Evolutionary conservation across 2,113 vertebrate genomes (phyloP).

Genomic region (Pterocles burchelli): DNA sequence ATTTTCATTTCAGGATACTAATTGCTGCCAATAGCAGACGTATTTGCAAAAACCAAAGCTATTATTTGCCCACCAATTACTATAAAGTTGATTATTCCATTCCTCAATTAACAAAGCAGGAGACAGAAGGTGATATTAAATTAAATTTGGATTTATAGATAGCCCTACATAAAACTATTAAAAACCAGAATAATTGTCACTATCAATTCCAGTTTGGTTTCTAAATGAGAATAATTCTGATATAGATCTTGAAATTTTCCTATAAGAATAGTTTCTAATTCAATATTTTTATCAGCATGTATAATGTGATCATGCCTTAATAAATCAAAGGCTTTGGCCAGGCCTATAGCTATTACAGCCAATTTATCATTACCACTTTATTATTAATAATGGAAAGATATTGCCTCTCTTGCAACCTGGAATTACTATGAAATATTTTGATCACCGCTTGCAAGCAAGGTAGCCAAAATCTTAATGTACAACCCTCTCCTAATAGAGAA

Average conservation of each 20-base stretch:
- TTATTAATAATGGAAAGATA: constrained; percentile 15
- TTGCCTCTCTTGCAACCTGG: neutral
- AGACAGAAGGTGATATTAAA: neutral
- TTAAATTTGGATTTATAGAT: neutral
- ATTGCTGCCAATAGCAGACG: neutral
- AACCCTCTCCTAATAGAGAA: neutral
- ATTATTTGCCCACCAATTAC: neutral
- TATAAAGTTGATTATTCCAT: neutral
- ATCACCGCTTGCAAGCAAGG: neutral
- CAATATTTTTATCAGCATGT: neutral
- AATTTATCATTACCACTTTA: neutral
- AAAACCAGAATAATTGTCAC: neutral
- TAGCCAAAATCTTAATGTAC: neutral
- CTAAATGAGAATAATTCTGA: neutral
- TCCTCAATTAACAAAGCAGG: neutral
- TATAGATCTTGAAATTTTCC: neutral
- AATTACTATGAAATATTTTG: neutral
- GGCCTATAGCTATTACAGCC: neutral
- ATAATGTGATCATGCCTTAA: neutral
- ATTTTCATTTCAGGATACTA: neutral
- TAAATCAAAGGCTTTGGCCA: constrained; percentile 10
- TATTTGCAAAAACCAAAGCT: neutral
- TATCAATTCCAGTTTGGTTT: neutral
- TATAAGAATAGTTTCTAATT: neutral
- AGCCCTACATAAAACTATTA: neutral